Conservation (phyloP, 2,113 vertebrate species). For the Regulus satrapa region DNA sequence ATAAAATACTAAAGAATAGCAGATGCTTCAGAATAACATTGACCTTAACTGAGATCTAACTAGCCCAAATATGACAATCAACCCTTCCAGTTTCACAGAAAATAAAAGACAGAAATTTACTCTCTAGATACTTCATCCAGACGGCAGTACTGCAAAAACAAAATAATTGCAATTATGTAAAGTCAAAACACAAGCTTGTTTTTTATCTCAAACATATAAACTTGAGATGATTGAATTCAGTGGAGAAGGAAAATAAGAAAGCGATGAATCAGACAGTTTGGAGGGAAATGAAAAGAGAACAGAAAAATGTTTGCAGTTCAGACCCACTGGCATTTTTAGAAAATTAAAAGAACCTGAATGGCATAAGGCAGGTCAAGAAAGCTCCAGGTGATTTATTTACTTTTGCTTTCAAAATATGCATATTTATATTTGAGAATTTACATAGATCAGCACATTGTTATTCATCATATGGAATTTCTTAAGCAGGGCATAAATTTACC, state of each 20-base stretch:
- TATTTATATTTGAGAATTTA: not conserved
- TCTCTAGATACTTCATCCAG: not conserved
- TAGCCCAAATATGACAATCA: not conserved
- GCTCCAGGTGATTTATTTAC: not conserved
- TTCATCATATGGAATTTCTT: not conserved
- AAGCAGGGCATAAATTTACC: slow-evolving; percentile 34
- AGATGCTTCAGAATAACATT: not conserved
- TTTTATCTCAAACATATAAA: not conserved
- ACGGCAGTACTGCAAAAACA: not conserved
- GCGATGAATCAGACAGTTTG: not conserved
- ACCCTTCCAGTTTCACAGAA: not conserved
- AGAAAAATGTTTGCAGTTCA: not conserved
- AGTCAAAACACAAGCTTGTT: not conserved
- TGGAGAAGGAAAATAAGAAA: not conserved
- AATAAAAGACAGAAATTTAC: not conserved
- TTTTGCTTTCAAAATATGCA: not conserved
- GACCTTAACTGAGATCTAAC: not conserved
- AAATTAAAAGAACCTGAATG: not conserved
- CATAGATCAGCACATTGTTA: not conserved
- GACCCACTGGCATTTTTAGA: not conserved
- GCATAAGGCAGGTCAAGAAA: not conserved
- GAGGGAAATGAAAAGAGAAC: not conserved
- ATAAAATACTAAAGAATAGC: not conserved
- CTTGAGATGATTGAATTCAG: not conserved
- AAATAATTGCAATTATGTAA: not conserved